These are phyloP conservation scores for Adineta ricciae DNA, from an alignment of 2,888 invertebrate genomes.

Conservation along the genomic window DNA sequence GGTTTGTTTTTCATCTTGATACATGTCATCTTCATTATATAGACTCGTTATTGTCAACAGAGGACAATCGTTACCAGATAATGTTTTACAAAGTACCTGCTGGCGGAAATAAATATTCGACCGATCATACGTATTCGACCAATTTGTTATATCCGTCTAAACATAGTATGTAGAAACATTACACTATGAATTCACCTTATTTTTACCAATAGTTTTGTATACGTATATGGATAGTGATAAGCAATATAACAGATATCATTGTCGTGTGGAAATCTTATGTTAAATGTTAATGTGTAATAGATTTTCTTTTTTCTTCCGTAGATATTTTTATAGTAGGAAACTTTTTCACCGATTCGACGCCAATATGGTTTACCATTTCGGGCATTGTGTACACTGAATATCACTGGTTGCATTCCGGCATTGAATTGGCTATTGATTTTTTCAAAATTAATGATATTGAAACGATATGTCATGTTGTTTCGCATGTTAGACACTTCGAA, in stretches of 20 bases:
- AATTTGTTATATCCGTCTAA: slow-evolving; percentile 60
- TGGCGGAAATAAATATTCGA: slow-evolving; percentile 58
- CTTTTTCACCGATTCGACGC: slow-evolving; percentile 64
- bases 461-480: slow-evolving; percentile 62
- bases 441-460: slow-evolving; percentile 77
- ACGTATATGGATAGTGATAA: slow-evolving; percentile 77
- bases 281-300: slow-evolving; percentile 70
- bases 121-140: slow-evolving; percentile 52
- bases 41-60: slow-evolving; percentile 62
- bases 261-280: slow-evolving; percentile 63
- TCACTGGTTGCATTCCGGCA: slow-evolving; percentile 68
- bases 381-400: slow-evolving; percentile 71
- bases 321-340: slow-evolving; percentile 70
- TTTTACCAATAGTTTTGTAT: slow-evolving; percentile 54
- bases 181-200: not conserved
- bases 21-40: not conserved
- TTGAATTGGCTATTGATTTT: slow-evolving; percentile 76
- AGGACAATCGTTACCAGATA: slow-evolving; percentile 65
- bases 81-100: slow-evolving; percentile 62
- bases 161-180: slow-evolving; percentile 34
- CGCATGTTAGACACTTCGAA: slow-evolving; percentile 71
- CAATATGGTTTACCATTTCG: slow-evolving; percentile 55
- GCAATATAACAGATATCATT: slow-evolving; percentile 73
- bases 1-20: not conserved
- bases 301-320: slow-evolving; percentile 38